Evolutionary conservation across 2,797 vertebrate species (phyloP), one percentile per base, ranked within the genome.

Genomic region (Hippoglossus hippoglossus): DNA sequence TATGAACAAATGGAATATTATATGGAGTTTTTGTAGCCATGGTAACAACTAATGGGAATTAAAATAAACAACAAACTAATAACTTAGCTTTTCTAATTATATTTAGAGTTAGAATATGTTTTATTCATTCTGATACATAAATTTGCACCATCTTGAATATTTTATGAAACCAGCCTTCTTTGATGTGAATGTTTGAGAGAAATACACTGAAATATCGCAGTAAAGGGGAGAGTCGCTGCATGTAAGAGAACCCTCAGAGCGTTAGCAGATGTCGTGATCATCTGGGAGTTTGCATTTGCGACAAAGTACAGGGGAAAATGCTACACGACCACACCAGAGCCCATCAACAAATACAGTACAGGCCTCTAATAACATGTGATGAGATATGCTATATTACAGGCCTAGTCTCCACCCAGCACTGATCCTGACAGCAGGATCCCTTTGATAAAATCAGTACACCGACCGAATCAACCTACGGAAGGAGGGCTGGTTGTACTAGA

Each of bases 341-440:
- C 67, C 63, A 71, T 84, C 66, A 79, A 72, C 70, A 77, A 73
- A 78, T 57, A 57, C 74, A 75, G 63, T 34, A 66, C 67, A 79
- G 75, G 65, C 85, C 89, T 91, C 75, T 91, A 90, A 91, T 91
- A 83, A 90, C 60, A 81, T 71, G 82, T 71, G 77, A 82, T 74
- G 44, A 73, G 71, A 88, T 79, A 75, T 64, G 58, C 61, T 85
- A 57, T 73, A 83, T 84, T 84, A 82, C 75, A 81, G 82, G 59
- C 63, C 0, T 28, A 74, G 77, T 56, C 85, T 86, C 84, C 87
- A 86, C 90, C 89, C 84, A 77, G 53, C 72, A 44, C 76, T 62
- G 67, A 71, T 63, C 54, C 61, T 79, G 60, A 84, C 80, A 78
- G 67, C 54, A 49, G 47, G 75, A 81, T 54, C 47, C 67, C 77